Evolutionary conservation across 2,797 vertebrate genomes (phyloP), one percentile per base, ranked within the genome.

Genomic region (Vireo griseus): DNA sequence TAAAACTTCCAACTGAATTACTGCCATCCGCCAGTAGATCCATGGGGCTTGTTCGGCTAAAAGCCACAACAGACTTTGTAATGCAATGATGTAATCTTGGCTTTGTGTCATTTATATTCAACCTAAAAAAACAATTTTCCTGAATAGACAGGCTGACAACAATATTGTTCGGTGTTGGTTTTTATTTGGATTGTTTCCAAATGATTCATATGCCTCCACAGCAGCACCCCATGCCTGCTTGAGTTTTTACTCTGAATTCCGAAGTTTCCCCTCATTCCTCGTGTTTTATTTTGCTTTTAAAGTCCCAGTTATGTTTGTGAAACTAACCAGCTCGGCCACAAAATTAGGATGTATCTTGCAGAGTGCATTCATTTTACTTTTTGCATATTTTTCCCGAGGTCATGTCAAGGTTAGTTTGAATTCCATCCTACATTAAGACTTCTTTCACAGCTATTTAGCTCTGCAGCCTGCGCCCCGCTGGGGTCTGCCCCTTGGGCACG

Each of bases 41-140:
- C 94, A 74, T 91, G 95, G 95, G 95, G 87, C 97, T 98, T 98
- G 97, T 98, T 98, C 97, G 77, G 96, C 97, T 98, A 98, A 98
- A 98, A 98, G 97, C 97, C 97, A 98, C 97, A 98, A 97, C 98
- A 98, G 98, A 98, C 98, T 98, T 98, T 98, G 97, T 98, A 98
- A 98, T 97, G 97, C 97, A 98, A 82, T 98, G 98, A 99, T 98
- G 98, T 98, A 98, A 98, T 98, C 98, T 98, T 98, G 98, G 98
- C 98, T 98, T 98, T 98, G 97, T 98, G 98, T 98, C 98, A 98
- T 97, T 98, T 98, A 98, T 97, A 98, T 98, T 98, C 98, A 98
- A 97, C 97, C 95, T 97, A 96, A 97, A 98, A 97, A 97, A 97
- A 92, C 96, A 97, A 98, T 98, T 98, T 98, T 98, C 96, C 95